Percentiles rank a stretch among this genome's conserved stretches.
Conservation (phyloP, 2,888 invertebrate genomes). For the Macrosoma leucophasiata region DNA sequence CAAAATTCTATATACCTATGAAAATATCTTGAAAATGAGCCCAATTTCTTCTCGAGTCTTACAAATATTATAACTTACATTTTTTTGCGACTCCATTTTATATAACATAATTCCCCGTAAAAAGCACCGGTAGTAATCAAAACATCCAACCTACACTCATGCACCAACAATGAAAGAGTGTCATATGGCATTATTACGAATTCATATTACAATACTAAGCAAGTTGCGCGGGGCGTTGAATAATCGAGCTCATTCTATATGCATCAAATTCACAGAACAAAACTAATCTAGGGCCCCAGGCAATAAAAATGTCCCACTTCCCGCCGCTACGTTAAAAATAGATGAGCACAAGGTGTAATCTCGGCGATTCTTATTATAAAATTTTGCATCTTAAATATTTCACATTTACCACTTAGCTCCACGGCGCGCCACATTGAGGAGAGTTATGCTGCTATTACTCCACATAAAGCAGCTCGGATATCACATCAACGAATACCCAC, state of each 20-base stretch:
- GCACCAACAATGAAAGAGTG: slow-evolving; percentile 26
- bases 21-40: too few relatives aligned
- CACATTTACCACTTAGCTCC: slow-evolving; percentile 55
- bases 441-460: slow-evolving; percentile 51
- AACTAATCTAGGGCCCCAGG: slow-evolving; percentile 69
- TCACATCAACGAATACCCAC: slow-evolving; percentile 21
- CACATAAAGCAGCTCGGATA: slow-evolving; percentile 43
- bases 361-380: slow-evolving; percentile 68
- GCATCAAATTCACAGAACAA: slow-evolving; percentile 74
- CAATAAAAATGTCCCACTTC: slow-evolving; percentile 72
- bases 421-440: slow-evolving; percentile 38
- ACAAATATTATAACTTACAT: too few relatives aligned
- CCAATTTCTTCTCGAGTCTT: too few relatives aligned
- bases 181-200: slow-evolving; percentile 49
- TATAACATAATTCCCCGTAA: too few relatives aligned
- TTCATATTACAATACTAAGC: slow-evolving; percentile 56
- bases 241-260: slow-evolving; percentile 72
- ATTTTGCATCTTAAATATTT: slow-evolving; percentile 67
- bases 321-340: slow-evolving; percentile 62
- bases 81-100: too few relatives aligned
- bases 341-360: slow-evolving; percentile 71
- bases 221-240: slow-evolving; percentile 58
- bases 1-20: too few relatives aligned
- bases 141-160: too few relatives aligned
- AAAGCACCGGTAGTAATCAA: too few relatives aligned